Conservation (phyloP, 1,140 invertebrate genomes). For the Aphelenchoides fujianensis region DNA sequence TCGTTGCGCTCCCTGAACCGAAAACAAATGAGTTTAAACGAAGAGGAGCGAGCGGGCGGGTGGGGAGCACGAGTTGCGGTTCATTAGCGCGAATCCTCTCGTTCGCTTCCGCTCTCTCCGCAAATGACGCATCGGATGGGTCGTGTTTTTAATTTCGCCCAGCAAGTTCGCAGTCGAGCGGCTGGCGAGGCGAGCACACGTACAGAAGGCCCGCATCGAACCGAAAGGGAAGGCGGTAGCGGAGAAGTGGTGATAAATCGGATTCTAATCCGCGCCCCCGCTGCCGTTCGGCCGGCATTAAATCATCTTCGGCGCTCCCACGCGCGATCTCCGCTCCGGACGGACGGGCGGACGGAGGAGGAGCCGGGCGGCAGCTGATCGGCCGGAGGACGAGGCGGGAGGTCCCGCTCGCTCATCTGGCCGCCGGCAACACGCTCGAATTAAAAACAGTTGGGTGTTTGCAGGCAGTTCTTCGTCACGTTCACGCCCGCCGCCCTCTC, state of each 20-base stretch:
- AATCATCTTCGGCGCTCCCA: neutral
- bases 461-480: neutral
- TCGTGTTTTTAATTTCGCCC: neutral
- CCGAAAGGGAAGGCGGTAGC: neutral
- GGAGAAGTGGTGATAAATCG: neutral
- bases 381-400: no score
- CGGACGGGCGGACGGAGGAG: no score
- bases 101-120: no score
- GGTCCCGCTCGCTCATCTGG: neutral
- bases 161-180: no score
- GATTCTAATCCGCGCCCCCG: neutral
- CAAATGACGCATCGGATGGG: neutral
- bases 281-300: neutral
- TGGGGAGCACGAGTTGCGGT: no score
- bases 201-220: no score
- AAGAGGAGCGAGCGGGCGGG: neutral
- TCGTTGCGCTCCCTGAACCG: neutral
- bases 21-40: conserved; percentile 6
- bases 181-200: no score
- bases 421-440: neutral
- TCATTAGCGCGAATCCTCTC: neutral
- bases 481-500: neutral
- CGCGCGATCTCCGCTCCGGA: neutral
- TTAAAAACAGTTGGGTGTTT: neutral
- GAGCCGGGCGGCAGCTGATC: no score